These are phyloP conservation scores for Drosophila eugracilis DNA, from an alignment of 1,140 invertebrate genomes.

Conservation along the genomic window DNA sequence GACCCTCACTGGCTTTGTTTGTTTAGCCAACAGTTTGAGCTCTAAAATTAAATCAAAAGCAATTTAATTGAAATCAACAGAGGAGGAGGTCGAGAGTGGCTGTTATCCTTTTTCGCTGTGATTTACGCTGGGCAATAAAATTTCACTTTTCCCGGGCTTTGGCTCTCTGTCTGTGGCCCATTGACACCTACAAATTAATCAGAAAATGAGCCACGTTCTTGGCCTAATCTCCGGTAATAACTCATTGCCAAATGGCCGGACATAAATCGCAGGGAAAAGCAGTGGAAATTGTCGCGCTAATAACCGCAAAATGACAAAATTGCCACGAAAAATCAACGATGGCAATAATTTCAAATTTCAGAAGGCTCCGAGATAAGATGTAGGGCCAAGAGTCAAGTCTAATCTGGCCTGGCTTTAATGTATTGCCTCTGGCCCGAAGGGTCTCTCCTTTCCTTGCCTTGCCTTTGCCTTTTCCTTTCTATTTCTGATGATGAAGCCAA, in stretches of 20 bases:
- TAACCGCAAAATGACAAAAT: conserved; percentile 69
- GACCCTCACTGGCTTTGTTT: conserved; percentile 41
- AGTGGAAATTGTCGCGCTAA: conserved; percentile 57
- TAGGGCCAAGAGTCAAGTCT: conserved; percentile 60
- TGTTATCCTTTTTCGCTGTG: conserved; percentile 45
- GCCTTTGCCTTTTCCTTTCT: conserved; percentile 17
- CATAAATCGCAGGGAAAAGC: conserved; percentile 50
- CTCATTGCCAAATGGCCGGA: conserved; percentile 64
- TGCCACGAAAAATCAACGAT: conserved; percentile 55
- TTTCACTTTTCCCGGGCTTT: conserved; percentile 61
- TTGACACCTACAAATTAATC: conserved; percentile 79
- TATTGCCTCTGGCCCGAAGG: conserved; percentile 65
- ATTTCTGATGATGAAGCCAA: conserved; percentile 74
- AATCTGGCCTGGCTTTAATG: conserved; percentile 65
- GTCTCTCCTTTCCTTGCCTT: conserved; percentile 11
- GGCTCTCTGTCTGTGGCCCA: conserved; percentile 13
- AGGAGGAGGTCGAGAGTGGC: conserved; percentile 22
- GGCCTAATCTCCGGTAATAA: conserved; percentile 67
- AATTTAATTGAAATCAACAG: conserved; percentile 72
- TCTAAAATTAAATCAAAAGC: conserved; percentile 51
- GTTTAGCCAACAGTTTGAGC: conserved; percentile 57
- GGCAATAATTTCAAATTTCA: conserved; percentile 58
- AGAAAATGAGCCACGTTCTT: conserved; percentile 47
- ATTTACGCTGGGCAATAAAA: conserved; percentile 74
- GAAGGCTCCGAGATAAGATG: not conserved